These are phyloP conservation scores for Gibbula magus DNA, from an alignment of 2,888 invertebrate species.

Conservation along the genomic window DNA sequence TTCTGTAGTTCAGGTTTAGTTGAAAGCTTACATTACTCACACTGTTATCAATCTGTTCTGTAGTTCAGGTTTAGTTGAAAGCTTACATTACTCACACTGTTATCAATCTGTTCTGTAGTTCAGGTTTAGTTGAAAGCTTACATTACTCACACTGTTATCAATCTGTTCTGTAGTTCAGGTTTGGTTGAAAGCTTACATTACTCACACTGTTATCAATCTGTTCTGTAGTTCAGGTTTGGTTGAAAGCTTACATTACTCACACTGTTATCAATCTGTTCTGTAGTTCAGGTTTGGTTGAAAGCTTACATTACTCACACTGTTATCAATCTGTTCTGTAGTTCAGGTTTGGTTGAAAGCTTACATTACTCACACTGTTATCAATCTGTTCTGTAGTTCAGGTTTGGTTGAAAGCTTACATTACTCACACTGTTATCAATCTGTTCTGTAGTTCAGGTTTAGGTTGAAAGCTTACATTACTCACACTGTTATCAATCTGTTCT, in stretches of 20 bases:
- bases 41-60: constrained; percentile 93
- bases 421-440: constrained; percentile 93
- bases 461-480: too few species aligned
- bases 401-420: too few species aligned
- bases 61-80: constrained; percentile 93
- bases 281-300: constrained; percentile 93
- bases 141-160: constrained; percentile 95
- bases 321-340: constrained; percentile 90
- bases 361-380: constrained; percentile 95
- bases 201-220: constrained; percentile 93
- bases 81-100: too few species aligned
- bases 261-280: constrained; percentile 93
- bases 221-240: constrained; percentile 93
- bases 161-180: constrained; percentile 90
- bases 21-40: too few species aligned
- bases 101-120: constrained; percentile 90
- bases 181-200: too few species aligned
- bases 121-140: constrained; percentile 94
- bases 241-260: too few species aligned
- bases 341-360: constrained; percentile 94
- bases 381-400: constrained; percentile 90
- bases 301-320: too few species aligned
- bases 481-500: constrained; percentile 92
- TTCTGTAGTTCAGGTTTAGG: constrained; percentile 93
- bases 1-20: constrained; percentile 93